These are phyloP conservation scores for Cheilosia impressa DNA, from an alignment of 2,888 invertebrate genomes.

Conservation along the genomic window DNA sequence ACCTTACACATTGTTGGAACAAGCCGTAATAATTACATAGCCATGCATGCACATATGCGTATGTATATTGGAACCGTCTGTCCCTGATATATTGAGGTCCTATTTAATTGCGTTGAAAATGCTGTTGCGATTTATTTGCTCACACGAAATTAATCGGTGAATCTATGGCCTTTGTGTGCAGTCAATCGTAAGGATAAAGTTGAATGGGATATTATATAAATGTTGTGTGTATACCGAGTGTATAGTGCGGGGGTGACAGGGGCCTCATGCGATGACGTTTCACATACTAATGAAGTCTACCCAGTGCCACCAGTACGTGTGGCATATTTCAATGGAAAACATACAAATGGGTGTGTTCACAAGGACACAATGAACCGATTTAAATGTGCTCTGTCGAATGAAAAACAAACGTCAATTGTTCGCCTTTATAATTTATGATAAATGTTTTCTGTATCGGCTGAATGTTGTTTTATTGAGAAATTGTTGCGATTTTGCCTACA, in stretches of 20 bases:
- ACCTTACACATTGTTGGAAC: conserved; percentile 12
- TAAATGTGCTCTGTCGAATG: conserved; percentile 46
- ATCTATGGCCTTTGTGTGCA: conserved; percentile 61
- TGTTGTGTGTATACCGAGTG: neutral
- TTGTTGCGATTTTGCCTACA: conserved; percentile 34
- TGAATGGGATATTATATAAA: conserved; percentile 7
- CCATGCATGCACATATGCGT: neutral
- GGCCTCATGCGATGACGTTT: conserved; percentile 50
- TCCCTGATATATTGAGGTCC: conserved; percentile 39
- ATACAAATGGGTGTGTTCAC: conserved; percentile 36
- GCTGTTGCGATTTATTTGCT: conserved; percentile 62
- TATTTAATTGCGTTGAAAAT: conserved; percentile 70
- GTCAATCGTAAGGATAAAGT: conserved; percentile 51
- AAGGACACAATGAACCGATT: conserved; percentile 54
- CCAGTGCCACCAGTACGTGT: conserved; percentile 5
- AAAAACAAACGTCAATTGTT: conserved; percentile 62
- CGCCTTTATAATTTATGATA: conserved; percentile 61
- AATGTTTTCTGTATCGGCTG: conserved; percentile 51
- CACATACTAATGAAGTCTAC: conserved; percentile 68
- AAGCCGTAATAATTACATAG: conserved; percentile 25
- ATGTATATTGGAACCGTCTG: conserved; percentile 2
- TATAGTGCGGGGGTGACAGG: neutral
- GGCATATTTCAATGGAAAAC: conserved; percentile 19
- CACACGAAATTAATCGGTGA: conserved; percentile 65
- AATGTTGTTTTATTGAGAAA: conserved; percentile 41